These are phyloP conservation scores for Parus major DNA, from an alignment of 2,113 vertebrate genomes.

Conservation along the genomic window DNA sequence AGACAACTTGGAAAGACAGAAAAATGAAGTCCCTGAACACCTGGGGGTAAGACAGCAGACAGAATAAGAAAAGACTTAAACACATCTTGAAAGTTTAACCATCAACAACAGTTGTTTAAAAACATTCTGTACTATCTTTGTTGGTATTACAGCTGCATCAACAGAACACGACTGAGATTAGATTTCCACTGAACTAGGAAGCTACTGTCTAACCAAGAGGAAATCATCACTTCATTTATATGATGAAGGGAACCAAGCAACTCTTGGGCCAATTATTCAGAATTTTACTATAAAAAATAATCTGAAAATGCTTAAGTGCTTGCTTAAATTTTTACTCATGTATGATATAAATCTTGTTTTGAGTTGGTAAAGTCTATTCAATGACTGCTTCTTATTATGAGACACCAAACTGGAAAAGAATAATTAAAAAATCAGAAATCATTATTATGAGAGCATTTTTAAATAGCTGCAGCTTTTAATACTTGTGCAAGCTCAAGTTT, in stretches of 20 bases:
- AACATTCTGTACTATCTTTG: neutral
- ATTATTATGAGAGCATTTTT: neutral
- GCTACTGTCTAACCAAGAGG: neutral
- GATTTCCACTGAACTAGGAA: neutral
- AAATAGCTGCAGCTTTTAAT: neutral
- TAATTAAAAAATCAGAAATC: neutral
- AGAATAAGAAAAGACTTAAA: neutral
- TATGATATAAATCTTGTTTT: neutral
- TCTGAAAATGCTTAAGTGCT: neutral
- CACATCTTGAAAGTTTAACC: slow-evolving; percentile 7
- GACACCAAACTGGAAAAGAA: neutral
- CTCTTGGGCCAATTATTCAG: neutral
- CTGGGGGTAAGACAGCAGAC: neutral
- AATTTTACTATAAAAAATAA: neutral
- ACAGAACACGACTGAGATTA: neutral
- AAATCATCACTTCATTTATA: neutral
- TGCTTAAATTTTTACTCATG: neutral
- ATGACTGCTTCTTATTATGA: neutral
- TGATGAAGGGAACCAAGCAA: neutral
- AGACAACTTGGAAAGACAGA: slow-evolving; percentile 5
- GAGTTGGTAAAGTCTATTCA: neutral
- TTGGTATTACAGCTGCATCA: neutral
- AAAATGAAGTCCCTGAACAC: slow-evolving; percentile 2
- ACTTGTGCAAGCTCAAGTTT: neutral
- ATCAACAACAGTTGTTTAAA: neutral